Base-by-base conservation (phyloP, 1,140 invertebrate species). In the Pollicipes pollicipes region DNA sequence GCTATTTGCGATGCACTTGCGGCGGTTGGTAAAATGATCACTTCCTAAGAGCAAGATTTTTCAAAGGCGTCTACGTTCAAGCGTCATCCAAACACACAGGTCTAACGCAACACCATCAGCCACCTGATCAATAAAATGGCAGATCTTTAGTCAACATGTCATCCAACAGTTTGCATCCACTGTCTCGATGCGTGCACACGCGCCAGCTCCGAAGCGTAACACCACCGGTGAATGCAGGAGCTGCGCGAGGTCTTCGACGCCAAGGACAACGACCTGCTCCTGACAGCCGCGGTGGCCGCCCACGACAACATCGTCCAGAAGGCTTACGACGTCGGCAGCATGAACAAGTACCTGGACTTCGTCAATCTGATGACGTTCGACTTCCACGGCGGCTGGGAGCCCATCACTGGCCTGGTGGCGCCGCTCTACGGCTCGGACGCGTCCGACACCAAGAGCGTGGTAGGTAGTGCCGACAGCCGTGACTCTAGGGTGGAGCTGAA, bases 281-380 rank as follows among this genome's bases (percentile, higher is more conserved):
- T 97, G n/a, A 89, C 90, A 0, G 87, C 91, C 0, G 87, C 90
- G 0, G 81, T 96, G 3, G 93, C 91, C 0, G 90, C 91, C 0
- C 94, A 93, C 76, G 90, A 90, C 75, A 91, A 94, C 80, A 88
- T 95, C 0, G 90, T 94, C 21, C 87, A 89, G 72, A 82, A 85
- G 3, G 90, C 88, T 0, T 96, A 95, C 75, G 90, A 95, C 73
- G 79, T 94, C 0, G 78, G 81, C 0, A 77, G 83, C 1, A 80
- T 95, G 30, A 87, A 85, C 0, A 78, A 83, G n/a, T 78, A 84
- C 66, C 84, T 87, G 13, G 90, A 94, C 75, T 93, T 93, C 75
- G 83, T 95, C 77, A 90, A 89, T 1, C 85, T 93, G 0, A 93
- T 94, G 90, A 87, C 88, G 0, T 94, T 93, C 71, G 92, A 95